phyloP scores from a whole-genome alignment of 2,797 vertebrate species.

The Sarcoramphus papa region DNA sequence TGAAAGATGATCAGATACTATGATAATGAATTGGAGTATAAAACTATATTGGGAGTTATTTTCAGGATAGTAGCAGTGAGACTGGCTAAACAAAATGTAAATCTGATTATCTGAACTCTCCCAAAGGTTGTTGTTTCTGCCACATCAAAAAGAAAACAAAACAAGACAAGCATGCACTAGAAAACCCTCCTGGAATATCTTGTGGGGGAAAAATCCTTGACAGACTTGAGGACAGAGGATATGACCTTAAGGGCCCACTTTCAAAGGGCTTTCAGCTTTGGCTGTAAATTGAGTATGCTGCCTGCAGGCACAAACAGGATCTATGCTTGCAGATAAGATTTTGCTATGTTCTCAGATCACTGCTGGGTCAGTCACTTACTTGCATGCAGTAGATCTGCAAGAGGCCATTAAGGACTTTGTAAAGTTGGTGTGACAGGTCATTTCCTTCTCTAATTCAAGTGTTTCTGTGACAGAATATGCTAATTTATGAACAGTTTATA shows the following conservation, averaged over 20 bases:
- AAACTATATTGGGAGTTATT: background rate
- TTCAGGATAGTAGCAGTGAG: background rate
- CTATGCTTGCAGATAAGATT: background rate
- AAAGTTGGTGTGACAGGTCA: background rate
- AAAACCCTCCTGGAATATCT: background rate
- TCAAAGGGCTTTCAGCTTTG: slow-evolving; percentile 13
- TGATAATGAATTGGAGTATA: background rate
- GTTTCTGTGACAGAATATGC: background rate
- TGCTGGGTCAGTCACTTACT: background rate
- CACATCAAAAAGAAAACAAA: background rate
- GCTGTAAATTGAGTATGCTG: background rate
- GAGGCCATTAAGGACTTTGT: background rate
- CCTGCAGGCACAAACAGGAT: background rate
- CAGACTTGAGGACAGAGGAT: background rate
- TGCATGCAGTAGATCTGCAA: background rate
- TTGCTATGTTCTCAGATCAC: background rate
- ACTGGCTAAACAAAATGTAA: background rate
- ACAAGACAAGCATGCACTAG: background rate
- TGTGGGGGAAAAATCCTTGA: background rate
- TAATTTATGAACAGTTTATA: background rate
- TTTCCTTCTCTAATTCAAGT: slow-evolving; percentile 1
- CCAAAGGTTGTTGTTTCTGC: background rate
- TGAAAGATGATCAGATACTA: background rate
- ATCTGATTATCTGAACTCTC: background rate
- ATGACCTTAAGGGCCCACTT: background rate